A percentile compares a stretch with the other conserved stretches of the same genome.
These are phyloP conservation scores for Heteropelma amictum DNA, from an alignment of 2,888 invertebrate species.

Conservation along the genomic window DNA sequence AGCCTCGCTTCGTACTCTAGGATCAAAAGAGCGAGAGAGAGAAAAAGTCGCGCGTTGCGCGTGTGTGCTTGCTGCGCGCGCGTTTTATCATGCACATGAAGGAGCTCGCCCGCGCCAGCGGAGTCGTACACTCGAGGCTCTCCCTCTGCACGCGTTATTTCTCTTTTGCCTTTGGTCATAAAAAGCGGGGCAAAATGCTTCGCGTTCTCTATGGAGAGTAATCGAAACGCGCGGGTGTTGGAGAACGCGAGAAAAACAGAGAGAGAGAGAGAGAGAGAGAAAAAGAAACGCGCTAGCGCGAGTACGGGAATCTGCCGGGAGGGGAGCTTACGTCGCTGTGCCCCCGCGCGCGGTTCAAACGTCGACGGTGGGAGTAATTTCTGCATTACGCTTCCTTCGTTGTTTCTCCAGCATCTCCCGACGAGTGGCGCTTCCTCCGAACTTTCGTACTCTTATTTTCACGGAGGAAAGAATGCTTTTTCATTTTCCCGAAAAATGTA, in stretches of 20 bases:
- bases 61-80: slow-evolving; percentile 48
- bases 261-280: slow-evolving; percentile 3
- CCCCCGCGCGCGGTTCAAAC: slow-evolving; percentile 61
- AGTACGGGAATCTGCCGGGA: slow-evolving; percentile 47
- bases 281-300: slow-evolving; percentile 4
- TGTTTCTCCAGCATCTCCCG: not conserved
- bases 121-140: slow-evolving; percentile 17
- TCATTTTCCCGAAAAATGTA: too few species aligned
- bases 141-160: slow-evolving; percentile 10
- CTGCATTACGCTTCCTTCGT: slow-evolving; percentile 1
- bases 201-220: slow-evolving; percentile 18
- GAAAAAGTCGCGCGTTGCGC: slow-evolving; percentile 57
- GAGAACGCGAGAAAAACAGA: slow-evolving; percentile 43
- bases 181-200: slow-evolving; percentile 51
- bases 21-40: slow-evolving; percentile 65
- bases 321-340: slow-evolving; percentile 57
- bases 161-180: slow-evolving; percentile 45
- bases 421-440: too few species aligned
- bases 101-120: slow-evolving; percentile 53
- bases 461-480: too few species aligned
- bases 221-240: slow-evolving; percentile 53
- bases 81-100: slow-evolving; percentile 71
- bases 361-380: slow-evolving; percentile 58
- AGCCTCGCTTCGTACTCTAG: slow-evolving; percentile 65
- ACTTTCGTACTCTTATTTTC: too few species aligned